These are phyloP conservation scores for Melospiza georgiana DNA, from an alignment of 2,113 vertebrate species.

Conservation along the genomic window DNA sequence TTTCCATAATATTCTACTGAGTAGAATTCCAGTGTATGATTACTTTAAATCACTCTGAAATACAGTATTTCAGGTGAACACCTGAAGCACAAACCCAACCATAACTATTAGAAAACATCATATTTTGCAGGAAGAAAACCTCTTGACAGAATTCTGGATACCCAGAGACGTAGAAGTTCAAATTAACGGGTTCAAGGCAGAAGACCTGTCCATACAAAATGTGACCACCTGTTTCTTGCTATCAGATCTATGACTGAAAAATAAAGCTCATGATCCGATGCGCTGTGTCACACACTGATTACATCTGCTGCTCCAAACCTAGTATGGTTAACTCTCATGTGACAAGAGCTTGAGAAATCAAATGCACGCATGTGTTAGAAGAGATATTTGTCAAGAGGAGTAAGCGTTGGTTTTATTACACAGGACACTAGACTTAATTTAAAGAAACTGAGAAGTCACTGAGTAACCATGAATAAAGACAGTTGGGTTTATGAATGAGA, in stretches of 20 bases:
- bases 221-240: neutral
- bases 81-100: neutral
- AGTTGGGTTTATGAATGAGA: neutral
- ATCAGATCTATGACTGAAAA: neutral
- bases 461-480: neutral
- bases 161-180: neutral
- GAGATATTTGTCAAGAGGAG: neutral
- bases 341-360: neutral
- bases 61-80: neutral
- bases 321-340: neutral
- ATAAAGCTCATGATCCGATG: neutral
- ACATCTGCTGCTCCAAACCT: neutral
- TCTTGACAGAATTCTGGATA: neutral
- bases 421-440: neutral
- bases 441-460: neutral
- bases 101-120: neutral
- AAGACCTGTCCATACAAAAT: neutral
- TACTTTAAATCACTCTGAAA: neutral
- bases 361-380: neutral
- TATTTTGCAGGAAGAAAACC: neutral
- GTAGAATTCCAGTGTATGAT: neutral
- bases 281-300: neutral
- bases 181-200: neutral
- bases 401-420: neutral
- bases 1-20: neutral